A percentile compares a stretch with the other conserved stretches of the same genome.
Conservation (phyloP, 2,888 invertebrate species). For the Emmelina monodactyla region DNA sequence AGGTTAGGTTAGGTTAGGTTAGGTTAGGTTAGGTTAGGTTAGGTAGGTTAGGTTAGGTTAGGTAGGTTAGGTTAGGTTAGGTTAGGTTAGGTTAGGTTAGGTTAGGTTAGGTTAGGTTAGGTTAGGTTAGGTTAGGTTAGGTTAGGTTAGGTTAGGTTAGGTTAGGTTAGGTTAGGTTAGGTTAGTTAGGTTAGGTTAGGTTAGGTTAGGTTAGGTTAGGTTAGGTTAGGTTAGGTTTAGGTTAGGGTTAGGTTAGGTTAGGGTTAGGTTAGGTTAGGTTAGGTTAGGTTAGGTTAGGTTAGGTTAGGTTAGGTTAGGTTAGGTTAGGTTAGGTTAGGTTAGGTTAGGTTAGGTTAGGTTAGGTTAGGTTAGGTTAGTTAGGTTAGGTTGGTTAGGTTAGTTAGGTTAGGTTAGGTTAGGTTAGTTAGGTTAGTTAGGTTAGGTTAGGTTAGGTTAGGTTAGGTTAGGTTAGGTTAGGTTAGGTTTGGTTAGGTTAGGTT, state of each 20-base stretch:
- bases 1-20: conserved; percentile 9
- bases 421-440: too few species aligned
- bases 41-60: conserved; percentile 9
- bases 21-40: conserved; percentile 9
- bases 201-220: conserved; percentile 10
- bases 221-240: conserved; percentile 9
- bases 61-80: too few species aligned
- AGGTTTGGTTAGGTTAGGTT: too few species aligned
- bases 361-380: too few species aligned
- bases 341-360: too few species aligned
- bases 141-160: conserved; percentile 10
- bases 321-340: too few species aligned
- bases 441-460: too few species aligned
- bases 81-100: conserved; percentile 10
- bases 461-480: too few species aligned
- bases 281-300: conserved; percentile 10
- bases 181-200: conserved; percentile 9
- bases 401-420: too few species aligned
- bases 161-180: conserved; percentile 10
- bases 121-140: too few species aligned
- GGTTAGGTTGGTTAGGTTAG: too few species aligned
- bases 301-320: conserved; percentile 10
- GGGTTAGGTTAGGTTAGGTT: too few species aligned
- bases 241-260: conserved; percentile 10
- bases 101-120: conserved; percentile 10